Base-by-base conservation (phyloP, 2,113 vertebrate species). In the Hyaena hyaena region DNA sequence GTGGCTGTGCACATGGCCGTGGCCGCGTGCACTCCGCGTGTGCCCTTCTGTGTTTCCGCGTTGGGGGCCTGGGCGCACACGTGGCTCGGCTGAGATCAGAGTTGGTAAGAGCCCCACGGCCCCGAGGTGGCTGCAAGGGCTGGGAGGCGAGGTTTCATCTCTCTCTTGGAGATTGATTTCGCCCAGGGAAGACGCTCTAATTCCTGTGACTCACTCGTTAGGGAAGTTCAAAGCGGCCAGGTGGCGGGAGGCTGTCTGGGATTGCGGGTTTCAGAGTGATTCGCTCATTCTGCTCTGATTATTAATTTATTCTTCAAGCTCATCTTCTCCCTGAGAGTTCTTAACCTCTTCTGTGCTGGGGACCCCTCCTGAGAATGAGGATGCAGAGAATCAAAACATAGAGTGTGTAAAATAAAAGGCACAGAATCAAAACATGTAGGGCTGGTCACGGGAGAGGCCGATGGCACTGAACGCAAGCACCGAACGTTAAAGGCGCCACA, bases 141-240 rank as follows among this genome's bases (percentile, higher is more conserved):
- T 48, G 77, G 61, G 63, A 80, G 74, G 33, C 0, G 3, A 86
- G 93, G 82, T 48, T 71, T 65, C 88, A 5, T 71, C 65, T 93
- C 39, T 66, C 69, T 95, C 73, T 55, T 43, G 79, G 89, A 94
- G 94, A 81, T 35, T 33, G 93, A 84, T 74, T 93, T 95, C 0
- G 53, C 91, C 81, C 0, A 0, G 79, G 90, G 91, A 94, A 87
- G 95, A 35, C 0, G 26, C 92, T 96, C 55, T 90, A 63, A 83
- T 95, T 95, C 87, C 88, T 95, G 82, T 93, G 83, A 96, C 93
- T 97, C 55, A 85, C 91, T 93, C 31, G 6, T 92, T 66, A 93
- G 92, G 53, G 74, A 85, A 97, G 89, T 96, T 98, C 95, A 98
- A 90, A 97, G 97, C 83, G 83, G 66, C 74, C 96, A 95, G 96